Conservation (phyloP, 2,797 vertebrate genomes). For the Heterohyrax brucei region DNA sequence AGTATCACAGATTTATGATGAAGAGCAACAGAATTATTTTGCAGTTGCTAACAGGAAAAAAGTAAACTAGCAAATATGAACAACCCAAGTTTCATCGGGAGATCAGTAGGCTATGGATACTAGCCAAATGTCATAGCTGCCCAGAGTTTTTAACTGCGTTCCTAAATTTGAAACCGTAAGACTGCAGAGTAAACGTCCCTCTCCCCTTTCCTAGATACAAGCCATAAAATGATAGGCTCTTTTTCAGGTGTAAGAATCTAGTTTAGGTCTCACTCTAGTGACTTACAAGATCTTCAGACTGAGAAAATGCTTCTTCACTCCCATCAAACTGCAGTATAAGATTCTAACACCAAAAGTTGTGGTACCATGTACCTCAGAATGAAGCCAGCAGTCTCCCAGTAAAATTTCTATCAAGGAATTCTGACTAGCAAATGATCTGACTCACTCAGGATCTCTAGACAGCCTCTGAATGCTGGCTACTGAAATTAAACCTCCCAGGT, state of each 20-base stretch:
- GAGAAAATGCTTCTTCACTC: neutral
- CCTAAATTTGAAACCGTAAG: conserved; percentile 45
- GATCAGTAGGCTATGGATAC: conserved; percentile 8
- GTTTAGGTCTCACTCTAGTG: neutral
- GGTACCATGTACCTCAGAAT: neutral
- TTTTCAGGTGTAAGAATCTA: conserved; percentile 44
- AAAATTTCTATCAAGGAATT: neutral
- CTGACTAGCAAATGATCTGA: conserved; percentile 58
- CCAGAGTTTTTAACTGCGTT: conserved; percentile 22
- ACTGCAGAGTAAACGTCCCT: neutral
- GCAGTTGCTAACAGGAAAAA: conserved; percentile 29
- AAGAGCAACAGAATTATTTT: conserved; percentile 71
- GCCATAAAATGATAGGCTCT: conserved; percentile 42
- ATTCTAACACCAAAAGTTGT: neutral
- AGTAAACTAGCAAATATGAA: conserved; percentile 31
- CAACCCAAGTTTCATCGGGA: conserved; percentile 50
- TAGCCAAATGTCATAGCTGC: conserved; percentile 37
- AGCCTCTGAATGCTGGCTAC: conserved; percentile 67
- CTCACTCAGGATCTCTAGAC: conserved; percentile 59
- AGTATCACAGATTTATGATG: conserved; percentile 55
- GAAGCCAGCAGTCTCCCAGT: neutral
- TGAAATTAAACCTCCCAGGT: conserved; percentile 79
- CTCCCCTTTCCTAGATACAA: conserved; percentile 34
- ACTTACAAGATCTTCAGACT: conserved; percentile 24
- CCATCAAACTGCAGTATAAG: neutral